Evolutionary conservation across 2,797 vertebrate genomes (phyloP).

Genomic region (Argentina silus): DNA sequence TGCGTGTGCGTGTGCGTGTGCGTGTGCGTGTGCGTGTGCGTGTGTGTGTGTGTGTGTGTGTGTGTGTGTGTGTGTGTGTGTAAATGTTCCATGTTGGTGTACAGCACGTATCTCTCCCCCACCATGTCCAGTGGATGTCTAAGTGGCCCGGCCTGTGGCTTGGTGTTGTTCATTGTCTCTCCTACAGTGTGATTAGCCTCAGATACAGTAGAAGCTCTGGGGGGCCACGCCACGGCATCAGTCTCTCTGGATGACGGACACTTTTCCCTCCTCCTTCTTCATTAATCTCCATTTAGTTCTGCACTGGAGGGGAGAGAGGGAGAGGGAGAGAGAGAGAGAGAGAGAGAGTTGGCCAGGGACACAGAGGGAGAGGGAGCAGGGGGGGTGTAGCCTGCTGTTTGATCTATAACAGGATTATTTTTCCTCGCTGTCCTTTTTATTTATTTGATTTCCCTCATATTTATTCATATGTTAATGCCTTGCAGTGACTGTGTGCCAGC

Average conservation of each 20-base stretch:
- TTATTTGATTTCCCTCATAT: constrained; percentile 75
- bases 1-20: background rate
- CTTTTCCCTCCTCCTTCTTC: constrained; percentile 64
- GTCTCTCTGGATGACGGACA: constrained; percentile 73
- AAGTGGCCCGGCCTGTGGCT: too few relatives aligned
- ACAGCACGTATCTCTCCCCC: too few relatives aligned
- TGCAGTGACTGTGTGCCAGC: constrained; percentile 37
- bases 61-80: background rate
- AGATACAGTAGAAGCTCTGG: too few relatives aligned
- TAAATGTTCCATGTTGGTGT: too few relatives aligned
- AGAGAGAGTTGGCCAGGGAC: constrained; percentile 14
- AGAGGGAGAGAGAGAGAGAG: constrained; percentile 45
- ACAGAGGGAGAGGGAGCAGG: constrained; percentile 36
- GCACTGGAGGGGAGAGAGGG: constrained; percentile 57
- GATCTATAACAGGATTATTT: constrained; percentile 81
- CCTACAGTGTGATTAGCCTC: too few relatives aligned
- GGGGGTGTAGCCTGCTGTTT: constrained; percentile 65
- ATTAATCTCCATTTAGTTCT: constrained; percentile 81
- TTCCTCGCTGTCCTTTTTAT: constrained; percentile 72
- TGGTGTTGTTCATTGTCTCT: too few relatives aligned
- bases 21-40: background rate
- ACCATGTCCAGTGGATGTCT: too few relatives aligned
- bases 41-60: background rate
- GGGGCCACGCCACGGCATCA: constrained; percentile 1
- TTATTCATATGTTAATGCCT: constrained; percentile 73